Percentiles rank a stretch among this genome's conserved stretches.
phyloP scores from a whole-genome alignment of 1,140 invertebrate genomes.

The Colletes latitarsis region DNA sequence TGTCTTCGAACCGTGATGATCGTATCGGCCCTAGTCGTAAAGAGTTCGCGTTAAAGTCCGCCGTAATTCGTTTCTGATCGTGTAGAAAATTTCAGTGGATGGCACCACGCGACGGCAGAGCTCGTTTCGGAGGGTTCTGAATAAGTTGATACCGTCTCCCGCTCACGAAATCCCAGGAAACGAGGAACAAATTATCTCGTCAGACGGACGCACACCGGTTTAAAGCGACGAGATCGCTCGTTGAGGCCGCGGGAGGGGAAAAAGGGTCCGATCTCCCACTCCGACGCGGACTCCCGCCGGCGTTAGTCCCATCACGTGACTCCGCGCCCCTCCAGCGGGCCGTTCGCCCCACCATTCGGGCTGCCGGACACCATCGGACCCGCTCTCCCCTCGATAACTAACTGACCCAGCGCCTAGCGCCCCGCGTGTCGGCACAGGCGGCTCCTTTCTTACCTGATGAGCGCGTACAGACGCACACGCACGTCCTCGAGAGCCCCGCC shows the following conservation, averaged over 20 bases:
- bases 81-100: not conserved
- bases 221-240: constrained; percentile 66
- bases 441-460: constrained; percentile 81
- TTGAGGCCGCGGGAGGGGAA: constrained; percentile 38
- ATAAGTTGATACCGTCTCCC: constrained; percentile 52
- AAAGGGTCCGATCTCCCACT: constrained; percentile 36
- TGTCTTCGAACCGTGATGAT: not conserved
- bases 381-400: constrained; percentile 67
- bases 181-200: constrained; percentile 81
- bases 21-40: not conserved
- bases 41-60: not conserved
- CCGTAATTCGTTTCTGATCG: not conserved
- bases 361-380: constrained; percentile 45
- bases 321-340: constrained; percentile 38
- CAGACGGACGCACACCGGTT: constrained; percentile 71
- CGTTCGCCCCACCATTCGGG: constrained; percentile 43
- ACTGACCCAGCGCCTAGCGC: constrained; percentile 78
- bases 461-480: constrained; percentile 63
- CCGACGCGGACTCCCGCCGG: not conserved
- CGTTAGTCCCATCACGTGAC: constrained; percentile 34
- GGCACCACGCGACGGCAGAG: not conserved
- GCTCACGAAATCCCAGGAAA: constrained; percentile 77
- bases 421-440: constrained; percentile 80
- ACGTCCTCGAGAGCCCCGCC: constrained; percentile 49
- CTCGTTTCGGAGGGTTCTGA: not conserved